Evolutionary conservation across 2,888 invertebrate genomes (phyloP).

Genomic region (Hoplodrina blanda): DNA sequence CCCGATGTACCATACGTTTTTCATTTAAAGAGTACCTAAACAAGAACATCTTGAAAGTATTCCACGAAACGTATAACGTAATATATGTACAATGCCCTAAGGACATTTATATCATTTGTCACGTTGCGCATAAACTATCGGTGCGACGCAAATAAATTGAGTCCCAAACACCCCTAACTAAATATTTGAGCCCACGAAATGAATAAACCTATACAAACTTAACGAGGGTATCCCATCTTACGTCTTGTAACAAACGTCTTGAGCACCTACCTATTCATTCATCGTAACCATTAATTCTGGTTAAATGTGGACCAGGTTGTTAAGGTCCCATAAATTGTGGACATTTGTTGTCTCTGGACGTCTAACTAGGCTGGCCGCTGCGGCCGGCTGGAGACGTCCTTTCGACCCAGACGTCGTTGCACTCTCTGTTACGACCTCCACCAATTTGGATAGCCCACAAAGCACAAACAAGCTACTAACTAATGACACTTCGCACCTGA

Average conservation of each 20-base stretch:
- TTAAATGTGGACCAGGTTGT: constrained; percentile 28
- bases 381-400: constrained; percentile 31
- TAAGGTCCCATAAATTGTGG: constrained; percentile 43
- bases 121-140: constrained; percentile 16
- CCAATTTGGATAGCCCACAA: constrained; percentile 28
- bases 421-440: constrained; percentile 27
- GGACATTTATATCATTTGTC: constrained; percentile 19
- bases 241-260: constrained; percentile 34
- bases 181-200: constrained; percentile 39
- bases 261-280: constrained; percentile 35
- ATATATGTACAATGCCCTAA: constrained; percentile 1
- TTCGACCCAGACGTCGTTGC: constrained; percentile 50
- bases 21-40: constrained; percentile 23
- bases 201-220: constrained; percentile 17
- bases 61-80: constrained; percentile 9
- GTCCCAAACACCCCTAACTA: constrained; percentile 16
- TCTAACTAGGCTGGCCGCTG: constrained; percentile 13
- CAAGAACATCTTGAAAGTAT: constrained; percentile 21
- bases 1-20: constrained; percentile 23
- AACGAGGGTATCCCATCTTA: constrained; percentile 28
- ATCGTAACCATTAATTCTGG: constrained; percentile 48
- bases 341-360: constrained; percentile 14
- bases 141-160: constrained; percentile 32
- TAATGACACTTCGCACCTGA: constrained; percentile 48
- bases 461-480: constrained; percentile 28